Base-by-base conservation (phyloP, 64 coral and sea anemone species). In the Actinia tenebrosa region DNA sequence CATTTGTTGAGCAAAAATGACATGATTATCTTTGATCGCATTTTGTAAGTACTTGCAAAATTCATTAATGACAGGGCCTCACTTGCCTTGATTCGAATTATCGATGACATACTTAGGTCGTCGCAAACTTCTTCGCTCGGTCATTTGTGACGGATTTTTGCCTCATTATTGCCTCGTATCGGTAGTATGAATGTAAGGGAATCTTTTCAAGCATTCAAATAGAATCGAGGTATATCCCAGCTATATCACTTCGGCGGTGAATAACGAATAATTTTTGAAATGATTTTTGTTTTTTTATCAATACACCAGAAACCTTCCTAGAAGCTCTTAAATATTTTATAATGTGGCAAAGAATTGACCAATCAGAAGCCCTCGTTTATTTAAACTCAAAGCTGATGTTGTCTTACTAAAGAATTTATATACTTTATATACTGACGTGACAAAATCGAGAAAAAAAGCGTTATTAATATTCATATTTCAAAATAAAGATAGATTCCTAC, bases 11-110 rank as follows among this genome's bases (percentile, higher is more conserved):
- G 14, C 43, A 52, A 83, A 83, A 83, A 83, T 52, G 80, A 30
- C 80, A 2, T 23, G 80, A 53, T 83, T 83, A 83, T 83, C 80
- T 53, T 58, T 83, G 80, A 83, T 83, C 80, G 17, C 4, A 80
- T 80, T 80, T 80, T 6, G 14, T 46, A 53, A 44, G 56, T 58
- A 13, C 46, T 83, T 30, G 14, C 80, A 83, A 22, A 37, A 16
- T 83, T 83, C 54, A 58, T 26, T 83, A 83, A 83, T 83, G 80
- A 26, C 23, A 42, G 69, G 27, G 69, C 20, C 5, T 14, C 15
- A 75, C 69, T 75, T 75, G 69, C 69, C 69, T 75, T 75, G 69
- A 10, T 75, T 42, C 69, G 69, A 27, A 43, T 30, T 43, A 30
- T 9, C 25, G 69, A 75, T 16, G 69, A 43, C 69, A 75, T 75